Evolutionary conservation across 2,113 vertebrate genomes (phyloP), one percentile per base, ranked within the genome.

Genomic region (Phyllopteryx taeniolatus): DNA sequence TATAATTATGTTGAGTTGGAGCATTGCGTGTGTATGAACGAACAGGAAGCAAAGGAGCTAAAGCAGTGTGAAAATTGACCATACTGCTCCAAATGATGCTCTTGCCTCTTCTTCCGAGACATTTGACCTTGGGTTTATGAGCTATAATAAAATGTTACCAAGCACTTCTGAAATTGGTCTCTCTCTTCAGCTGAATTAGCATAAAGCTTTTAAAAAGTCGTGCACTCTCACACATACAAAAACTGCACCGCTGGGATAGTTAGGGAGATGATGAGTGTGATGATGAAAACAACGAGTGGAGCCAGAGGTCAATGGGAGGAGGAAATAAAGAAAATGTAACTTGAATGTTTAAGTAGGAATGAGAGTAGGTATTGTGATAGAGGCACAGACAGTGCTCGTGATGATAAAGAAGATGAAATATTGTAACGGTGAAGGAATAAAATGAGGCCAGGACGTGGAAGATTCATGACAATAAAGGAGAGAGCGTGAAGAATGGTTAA

Each of bases 41-140:
- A 22, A 56, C 51, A 75, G 72, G 46, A 70, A 73, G 60, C 74
- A 67, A 51, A 35, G 65, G 72, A 79, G 39, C 70, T 8, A 13
- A 53, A 73, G 74, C 46, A 22, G 49, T 66, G 71, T 92, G 91
- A 91, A 91, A 83, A 91, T 92, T 89, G 91, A 86, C 88, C 76
- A 69, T 67, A 76, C 68, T 51, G 76, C 83, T 76, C 79, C 78
- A 73, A 62, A 44, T 82, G 81, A 89, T 61, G 79, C 83, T 83
- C 66, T 74, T 46, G 76, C 83, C 78, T 89, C 89, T 89, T 91
- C 91, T 87, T 92, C 87, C 89, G 84, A 84, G 61, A 85, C 80
- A 61, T 87, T 87, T 91, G 91, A 94, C 93, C 93, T 94, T 93
- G 92, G 83, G 85, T 90, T 93, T 91, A 93, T 89, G 90, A 91